phyloP scores from a whole-genome alignment of 2,113 vertebrate genomes.

The Ictalurus punctatus region DNA sequence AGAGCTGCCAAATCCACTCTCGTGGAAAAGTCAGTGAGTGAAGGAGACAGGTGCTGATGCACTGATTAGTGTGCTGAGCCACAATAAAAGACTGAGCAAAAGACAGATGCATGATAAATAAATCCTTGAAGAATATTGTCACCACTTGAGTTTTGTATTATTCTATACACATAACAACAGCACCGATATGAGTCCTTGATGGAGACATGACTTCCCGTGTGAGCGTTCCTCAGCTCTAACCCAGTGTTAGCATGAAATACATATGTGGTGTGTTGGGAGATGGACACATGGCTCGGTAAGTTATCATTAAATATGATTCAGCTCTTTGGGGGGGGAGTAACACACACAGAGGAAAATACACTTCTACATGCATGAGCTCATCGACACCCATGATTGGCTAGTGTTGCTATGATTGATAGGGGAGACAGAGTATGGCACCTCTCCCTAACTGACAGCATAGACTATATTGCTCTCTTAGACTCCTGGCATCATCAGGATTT shows the following conservation, averaged over 20 bases:
- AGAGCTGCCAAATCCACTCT: slow-evolving; percentile 9
- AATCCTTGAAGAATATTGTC: background rate
- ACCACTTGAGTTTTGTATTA: background rate
- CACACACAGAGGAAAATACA: background rate
- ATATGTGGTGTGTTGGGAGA: background rate
- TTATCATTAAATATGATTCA: background rate
- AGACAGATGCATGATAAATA: background rate
- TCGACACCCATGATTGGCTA: background rate
- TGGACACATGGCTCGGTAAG: background rate
- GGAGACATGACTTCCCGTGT: background rate
- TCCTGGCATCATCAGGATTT: background rate
- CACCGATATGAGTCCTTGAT: background rate
- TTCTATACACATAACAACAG: background rate
- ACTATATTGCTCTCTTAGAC: background rate
- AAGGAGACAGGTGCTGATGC: slow-evolving; percentile 9
- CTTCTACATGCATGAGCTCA: background rate
- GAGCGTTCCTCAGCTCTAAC: background rate
- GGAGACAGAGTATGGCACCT: background rate
- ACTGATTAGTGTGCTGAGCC: background rate
- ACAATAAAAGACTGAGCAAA: background rate
- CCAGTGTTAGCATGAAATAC: background rate
- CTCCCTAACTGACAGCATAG: background rate
- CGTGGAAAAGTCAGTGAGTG: background rate
- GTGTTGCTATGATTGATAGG: background rate
- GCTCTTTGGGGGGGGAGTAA: background rate